Percentiles rank a stretch among this genome's conserved stretches.
phyloP scores from a whole-genome alignment of 2,888 invertebrate species.

The Dolichopus griseipennis region DNA sequence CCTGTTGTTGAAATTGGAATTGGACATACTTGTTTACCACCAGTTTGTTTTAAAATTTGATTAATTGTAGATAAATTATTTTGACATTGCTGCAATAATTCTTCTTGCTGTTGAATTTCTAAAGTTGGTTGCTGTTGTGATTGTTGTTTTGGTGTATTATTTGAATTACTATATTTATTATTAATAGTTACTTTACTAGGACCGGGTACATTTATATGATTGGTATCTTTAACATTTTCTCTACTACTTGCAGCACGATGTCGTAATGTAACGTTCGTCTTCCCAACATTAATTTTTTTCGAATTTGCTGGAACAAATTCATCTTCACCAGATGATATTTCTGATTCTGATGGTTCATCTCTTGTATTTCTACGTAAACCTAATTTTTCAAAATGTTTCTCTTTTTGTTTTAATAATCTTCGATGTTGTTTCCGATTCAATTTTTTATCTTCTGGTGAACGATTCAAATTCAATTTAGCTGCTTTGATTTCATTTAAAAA shows the following conservation, averaged over 20 bases:
- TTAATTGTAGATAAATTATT: slow-evolving; percentile 14
- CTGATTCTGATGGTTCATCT: slow-evolving; percentile 34
- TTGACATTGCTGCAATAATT: slow-evolving; percentile 8
- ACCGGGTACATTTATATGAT: not conserved
- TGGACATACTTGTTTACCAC: slow-evolving; percentile 15
- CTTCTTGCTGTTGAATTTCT: slow-evolving; percentile 12
- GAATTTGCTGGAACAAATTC: slow-evolving; percentile 38
- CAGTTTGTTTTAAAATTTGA: slow-evolving; percentile 13
- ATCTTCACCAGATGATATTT: slow-evolving; percentile 38
- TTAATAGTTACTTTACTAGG: not conserved
- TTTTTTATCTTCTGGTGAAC: slow-evolving; percentile 41
- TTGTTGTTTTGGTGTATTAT: not conserved
- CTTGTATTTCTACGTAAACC: slow-evolving; percentile 39
- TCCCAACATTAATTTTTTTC: slow-evolving; percentile 36
- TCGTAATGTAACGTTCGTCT: slow-evolving; percentile 38
- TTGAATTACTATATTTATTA: slow-evolving; percentile 10
- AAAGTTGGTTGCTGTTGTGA: slow-evolving; percentile 23
- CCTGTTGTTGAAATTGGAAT: slow-evolving; percentile 17
- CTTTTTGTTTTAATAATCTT: slow-evolving; percentile 48
- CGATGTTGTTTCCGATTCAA: slow-evolving; percentile 41
- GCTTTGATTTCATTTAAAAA: slow-evolving; percentile 39
- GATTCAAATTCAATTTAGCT: slow-evolving; percentile 35
- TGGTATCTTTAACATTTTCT: slow-evolving; percentile 8
- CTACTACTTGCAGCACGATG: slow-evolving; percentile 26
- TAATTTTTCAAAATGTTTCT: slow-evolving; percentile 50